Conservation (phyloP, 2,113 vertebrate genomes). For the Pedionomus torquatus region DNA sequence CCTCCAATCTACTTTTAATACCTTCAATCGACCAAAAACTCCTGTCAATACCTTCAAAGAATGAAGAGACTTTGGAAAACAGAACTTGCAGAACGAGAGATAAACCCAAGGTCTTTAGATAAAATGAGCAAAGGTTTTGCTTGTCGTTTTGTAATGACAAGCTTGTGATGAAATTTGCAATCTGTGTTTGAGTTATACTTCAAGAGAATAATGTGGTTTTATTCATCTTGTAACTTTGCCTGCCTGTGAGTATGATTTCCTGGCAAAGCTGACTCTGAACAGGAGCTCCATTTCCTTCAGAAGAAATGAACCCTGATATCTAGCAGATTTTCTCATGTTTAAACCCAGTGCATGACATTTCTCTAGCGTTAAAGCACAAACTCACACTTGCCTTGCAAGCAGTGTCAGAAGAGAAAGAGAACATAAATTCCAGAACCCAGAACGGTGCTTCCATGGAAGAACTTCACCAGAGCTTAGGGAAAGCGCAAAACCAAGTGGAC, state of each 20-base stretch:
- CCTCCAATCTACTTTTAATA: constrained; percentile 7
- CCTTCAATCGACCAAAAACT: background rate
- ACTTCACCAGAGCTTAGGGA: background rate
- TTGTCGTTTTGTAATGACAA: background rate
- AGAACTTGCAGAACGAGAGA: background rate
- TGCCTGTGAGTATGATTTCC: background rate
- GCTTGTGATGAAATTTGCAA: background rate
- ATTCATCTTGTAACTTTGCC: background rate
- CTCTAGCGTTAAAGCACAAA: background rate
- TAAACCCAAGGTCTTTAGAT: background rate
- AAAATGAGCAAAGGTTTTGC: background rate
- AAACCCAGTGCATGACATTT: background rate
- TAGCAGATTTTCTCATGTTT: background rate
- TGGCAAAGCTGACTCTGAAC: constrained; percentile 3
- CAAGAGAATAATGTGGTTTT: background rate
- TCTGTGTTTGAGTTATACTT: background rate
- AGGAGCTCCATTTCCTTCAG: background rate
- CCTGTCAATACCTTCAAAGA: constrained; percentile 12
- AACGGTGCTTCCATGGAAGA: background rate
- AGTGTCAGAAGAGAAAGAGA: background rate
- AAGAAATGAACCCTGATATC: background rate
- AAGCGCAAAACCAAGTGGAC: background rate
- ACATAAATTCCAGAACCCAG: background rate
- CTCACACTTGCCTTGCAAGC: background rate
- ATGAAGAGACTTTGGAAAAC: background rate